Conservation (phyloP, 2,797 vertebrate genomes). For the Chaunax sp. region DNA sequence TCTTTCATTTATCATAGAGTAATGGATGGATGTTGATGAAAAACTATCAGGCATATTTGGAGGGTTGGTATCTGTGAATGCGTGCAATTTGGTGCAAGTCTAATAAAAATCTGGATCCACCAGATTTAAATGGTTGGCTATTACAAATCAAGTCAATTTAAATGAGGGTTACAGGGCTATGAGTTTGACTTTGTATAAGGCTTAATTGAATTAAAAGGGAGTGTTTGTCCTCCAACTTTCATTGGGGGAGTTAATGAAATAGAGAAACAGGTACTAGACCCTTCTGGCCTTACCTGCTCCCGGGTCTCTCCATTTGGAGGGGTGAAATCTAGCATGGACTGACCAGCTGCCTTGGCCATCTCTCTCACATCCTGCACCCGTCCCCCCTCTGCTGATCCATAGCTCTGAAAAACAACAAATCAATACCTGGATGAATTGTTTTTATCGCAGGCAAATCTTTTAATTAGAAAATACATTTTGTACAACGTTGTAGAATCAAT, state of each 20-base stretch:
- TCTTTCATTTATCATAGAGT: not conserved
- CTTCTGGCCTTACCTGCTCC: conserved; percentile 83
- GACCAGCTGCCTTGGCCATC: conserved; percentile 88
- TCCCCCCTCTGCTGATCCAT: conserved; percentile 88
- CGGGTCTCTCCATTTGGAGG: conserved; percentile 90
- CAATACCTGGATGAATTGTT: not conserved
- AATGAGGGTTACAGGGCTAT: too few species aligned
- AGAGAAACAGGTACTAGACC: not conserved
- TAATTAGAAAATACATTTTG: not conserved
- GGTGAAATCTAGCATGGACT: conserved; percentile 86
- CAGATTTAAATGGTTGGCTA: too few species aligned
- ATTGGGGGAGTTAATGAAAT: too few species aligned
- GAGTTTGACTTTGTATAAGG: too few species aligned
- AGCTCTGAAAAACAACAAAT: conserved; percentile 82
- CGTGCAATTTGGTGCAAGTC: too few species aligned
- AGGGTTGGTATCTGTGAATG: too few species aligned
- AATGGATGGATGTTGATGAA: not conserved
- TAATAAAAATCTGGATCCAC: too few species aligned
- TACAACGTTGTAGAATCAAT: not conserved
- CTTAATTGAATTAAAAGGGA: too few species aligned
- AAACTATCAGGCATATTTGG: too few species aligned
- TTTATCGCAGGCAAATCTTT: not conserved
- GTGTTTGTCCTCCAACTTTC: too few species aligned
- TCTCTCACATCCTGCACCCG: conserved; percentile 84
- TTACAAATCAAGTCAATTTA: too few species aligned